Conservation (phyloP, 2,113 vertebrate species). For the Lepidothrix coronata region DNA sequence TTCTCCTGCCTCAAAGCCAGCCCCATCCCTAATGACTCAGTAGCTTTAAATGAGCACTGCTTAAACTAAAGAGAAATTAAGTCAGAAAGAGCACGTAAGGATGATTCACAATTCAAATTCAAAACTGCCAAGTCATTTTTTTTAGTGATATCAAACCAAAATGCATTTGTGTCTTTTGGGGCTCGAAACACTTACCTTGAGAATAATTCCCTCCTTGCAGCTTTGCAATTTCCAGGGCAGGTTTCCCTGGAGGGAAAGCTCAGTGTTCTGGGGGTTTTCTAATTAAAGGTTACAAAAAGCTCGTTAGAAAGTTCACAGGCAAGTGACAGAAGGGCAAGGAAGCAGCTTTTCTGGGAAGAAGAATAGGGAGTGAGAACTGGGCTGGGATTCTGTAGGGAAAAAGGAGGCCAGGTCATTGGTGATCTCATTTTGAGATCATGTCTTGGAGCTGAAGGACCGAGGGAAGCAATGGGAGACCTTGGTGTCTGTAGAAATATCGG, state of each 20-base stretch:
- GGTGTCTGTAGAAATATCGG: not conserved
- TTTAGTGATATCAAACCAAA: not conserved
- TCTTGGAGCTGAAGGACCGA: not conserved
- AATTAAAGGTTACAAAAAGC: not conserved
- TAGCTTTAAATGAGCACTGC: not conserved
- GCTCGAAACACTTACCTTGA: not conserved
- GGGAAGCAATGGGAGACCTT: not conserved
- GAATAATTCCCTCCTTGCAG: not conserved
- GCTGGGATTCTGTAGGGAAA: not conserved
- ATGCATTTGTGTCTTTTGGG: not conserved
- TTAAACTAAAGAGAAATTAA: not conserved
- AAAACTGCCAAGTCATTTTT: not conserved
- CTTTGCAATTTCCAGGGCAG: not conserved
- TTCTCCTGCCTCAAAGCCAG: not conserved
- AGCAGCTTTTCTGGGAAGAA: not conserved
- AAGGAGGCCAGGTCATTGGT: fast-evolving
- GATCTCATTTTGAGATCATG: fast-evolving
- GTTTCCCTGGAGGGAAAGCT: not conserved
- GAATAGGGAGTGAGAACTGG: not conserved
- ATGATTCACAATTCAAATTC: not conserved
- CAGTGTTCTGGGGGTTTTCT: not conserved
- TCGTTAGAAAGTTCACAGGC: not conserved
- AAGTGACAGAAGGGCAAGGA: not conserved
- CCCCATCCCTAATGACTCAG: not conserved
- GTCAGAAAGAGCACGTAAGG: not conserved